Evolutionary conservation across 2,888 invertebrate genomes (phyloP).

Genomic region (Melanargia galathea): DNA sequence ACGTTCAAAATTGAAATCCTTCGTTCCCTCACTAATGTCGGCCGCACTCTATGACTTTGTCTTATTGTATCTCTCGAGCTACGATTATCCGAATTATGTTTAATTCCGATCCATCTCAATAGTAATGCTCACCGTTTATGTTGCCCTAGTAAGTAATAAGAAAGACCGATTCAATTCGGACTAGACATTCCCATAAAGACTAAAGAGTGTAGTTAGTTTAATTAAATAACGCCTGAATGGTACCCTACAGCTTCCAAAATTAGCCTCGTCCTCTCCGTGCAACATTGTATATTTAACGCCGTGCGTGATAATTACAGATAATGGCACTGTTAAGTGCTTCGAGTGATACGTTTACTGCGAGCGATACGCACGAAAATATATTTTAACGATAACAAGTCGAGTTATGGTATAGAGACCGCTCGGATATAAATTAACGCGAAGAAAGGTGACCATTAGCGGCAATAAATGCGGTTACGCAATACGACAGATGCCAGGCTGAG

Average conservation of each 20-base stretch:
- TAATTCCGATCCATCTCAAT: slow-evolving; percentile 79
- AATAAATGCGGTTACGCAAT: slow-evolving; percentile 78
- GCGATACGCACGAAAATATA: slow-evolving; percentile 42
- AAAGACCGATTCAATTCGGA: slow-evolving; percentile 26
- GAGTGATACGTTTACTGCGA: slow-evolving; percentile 36
- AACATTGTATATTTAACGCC: slow-evolving; percentile 29
- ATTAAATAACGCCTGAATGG: not conserved
- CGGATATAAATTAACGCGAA: slow-evolving; percentile 65
- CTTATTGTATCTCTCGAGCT: slow-evolving; percentile 71
- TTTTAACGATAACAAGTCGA: slow-evolving; percentile 40
- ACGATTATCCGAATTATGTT: slow-evolving; percentile 81
- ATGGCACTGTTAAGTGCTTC: slow-evolving; percentile 38
- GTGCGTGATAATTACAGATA: slow-evolving; percentile 42
- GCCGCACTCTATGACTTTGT: slow-evolving; percentile 79
- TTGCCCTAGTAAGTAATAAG: slow-evolving; percentile 35
- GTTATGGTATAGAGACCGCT: slow-evolving; percentile 43
- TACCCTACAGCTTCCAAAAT: slow-evolving; percentile 24
- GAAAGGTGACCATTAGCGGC: slow-evolving; percentile 69
- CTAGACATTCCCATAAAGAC: slow-evolving; percentile 4
- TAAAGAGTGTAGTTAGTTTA: too few relatives aligned
- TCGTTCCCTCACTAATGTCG: slow-evolving; percentile 65
- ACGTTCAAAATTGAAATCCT: slow-evolving; percentile 83
- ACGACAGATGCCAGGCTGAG: slow-evolving; percentile 67
- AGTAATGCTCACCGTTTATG: slow-evolving; percentile 56
- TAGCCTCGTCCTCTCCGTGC: slow-evolving; percentile 19